Percentiles rank a stretch among this genome's conserved stretches.
Evolutionary conservation across 2,113 vertebrate species (phyloP).

Genomic region (Gnathonemus longibarbis): DNA sequence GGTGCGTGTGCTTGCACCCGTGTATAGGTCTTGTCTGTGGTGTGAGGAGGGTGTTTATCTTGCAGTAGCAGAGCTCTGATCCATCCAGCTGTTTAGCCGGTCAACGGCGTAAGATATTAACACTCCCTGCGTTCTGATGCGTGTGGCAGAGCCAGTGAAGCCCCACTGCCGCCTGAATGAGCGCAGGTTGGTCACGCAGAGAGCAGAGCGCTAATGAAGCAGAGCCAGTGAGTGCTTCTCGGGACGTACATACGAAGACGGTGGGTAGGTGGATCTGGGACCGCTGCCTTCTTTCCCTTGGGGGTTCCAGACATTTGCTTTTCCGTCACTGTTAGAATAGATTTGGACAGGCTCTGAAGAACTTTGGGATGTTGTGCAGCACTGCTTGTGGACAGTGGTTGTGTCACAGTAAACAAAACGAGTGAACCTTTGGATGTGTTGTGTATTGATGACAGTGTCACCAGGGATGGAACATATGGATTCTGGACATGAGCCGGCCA

Average conservation of each 20-base stretch:
- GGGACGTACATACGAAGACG: not conserved
- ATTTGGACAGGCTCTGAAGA: not conserved
- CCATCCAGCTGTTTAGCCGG: not conserved
- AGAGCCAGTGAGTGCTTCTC: too few relatives aligned
- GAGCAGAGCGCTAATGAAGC: too few relatives aligned
- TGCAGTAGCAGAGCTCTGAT: not conserved
- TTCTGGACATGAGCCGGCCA: not conserved
- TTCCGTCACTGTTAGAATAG: not conserved
- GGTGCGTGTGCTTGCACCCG: not conserved
- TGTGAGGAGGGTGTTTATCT: not conserved
- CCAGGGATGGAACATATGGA: not conserved
- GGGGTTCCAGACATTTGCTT: not conserved
- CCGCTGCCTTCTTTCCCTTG: not conserved
- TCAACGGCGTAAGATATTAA: not conserved
- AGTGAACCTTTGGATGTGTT: not conserved
- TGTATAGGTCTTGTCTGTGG: not conserved
- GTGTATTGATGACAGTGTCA: not conserved
- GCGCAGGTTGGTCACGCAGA: too few relatives aligned
- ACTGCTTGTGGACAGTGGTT: not conserved
- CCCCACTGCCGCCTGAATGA: too few relatives aligned
- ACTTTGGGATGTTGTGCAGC: not conserved
- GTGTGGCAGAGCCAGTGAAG: not conserved
- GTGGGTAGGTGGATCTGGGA: not conserved
- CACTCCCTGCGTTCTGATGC: not conserved
- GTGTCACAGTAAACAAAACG: not conserved